phyloP scores from a whole-genome alignment of 2,113 vertebrate genomes.

The Polypterus bichir region DNA sequence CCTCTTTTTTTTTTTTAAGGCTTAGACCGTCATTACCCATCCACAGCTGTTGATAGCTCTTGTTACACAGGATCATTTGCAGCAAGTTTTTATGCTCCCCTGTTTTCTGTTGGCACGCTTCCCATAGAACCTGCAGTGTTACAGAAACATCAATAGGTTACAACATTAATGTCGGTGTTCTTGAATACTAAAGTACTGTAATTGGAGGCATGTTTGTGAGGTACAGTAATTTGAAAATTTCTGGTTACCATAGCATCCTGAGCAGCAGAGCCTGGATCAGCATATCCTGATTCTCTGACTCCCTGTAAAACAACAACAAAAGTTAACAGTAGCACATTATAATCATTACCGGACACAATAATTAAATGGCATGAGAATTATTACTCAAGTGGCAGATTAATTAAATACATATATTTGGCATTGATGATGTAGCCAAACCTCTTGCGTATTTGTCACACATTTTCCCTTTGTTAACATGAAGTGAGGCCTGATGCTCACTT shows the following conservation, averaged over 20 bases:
- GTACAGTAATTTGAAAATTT: neutral
- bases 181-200: neutral
- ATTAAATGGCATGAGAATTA: no score
- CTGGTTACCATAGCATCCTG: constrained; percentile 56
- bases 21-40: constrained; percentile 43
- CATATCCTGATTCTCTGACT: constrained; percentile 49
- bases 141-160: neutral
- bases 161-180: neutral
- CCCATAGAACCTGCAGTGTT: constrained; percentile 48
- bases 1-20: constrained; percentile 1
- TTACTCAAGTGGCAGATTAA: no score
- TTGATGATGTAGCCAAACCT: no score
- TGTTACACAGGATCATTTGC: constrained; percentile 58
- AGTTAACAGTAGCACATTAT: no score
- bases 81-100: constrained; percentile 54
- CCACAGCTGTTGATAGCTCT: constrained; percentile 55
- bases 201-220: neutral
- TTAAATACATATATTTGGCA: no score
- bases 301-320: constrained; percentile 30
- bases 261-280: constrained; percentile 41
- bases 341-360: no score
- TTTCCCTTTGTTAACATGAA: no score
- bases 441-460: no score
- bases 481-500: no score
- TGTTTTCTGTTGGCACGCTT: constrained; percentile 54